Percentiles rank a stretch among this genome's conserved stretches.
Evolutionary conservation across 2,888 invertebrate genomes (phyloP).

Genomic region (Himalopsyche anomala): DNA sequence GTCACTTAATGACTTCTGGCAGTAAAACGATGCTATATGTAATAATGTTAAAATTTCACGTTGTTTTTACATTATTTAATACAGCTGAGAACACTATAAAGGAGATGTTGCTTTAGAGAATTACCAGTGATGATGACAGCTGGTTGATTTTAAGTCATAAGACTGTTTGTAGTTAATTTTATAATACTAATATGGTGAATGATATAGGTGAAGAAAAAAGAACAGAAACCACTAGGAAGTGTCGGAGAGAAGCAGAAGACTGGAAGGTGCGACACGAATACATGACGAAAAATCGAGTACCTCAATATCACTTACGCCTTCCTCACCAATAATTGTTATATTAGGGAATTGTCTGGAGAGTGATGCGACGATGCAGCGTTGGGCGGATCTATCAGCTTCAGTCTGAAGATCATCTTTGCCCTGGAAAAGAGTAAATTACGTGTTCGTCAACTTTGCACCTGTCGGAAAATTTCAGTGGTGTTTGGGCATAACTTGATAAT

Average conservation of each 20-base stretch:
- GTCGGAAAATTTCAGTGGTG: background rate
- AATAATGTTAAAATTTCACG: no score
- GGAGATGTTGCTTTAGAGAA: no score
- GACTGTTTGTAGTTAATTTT: no score
- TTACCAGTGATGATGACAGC: no score
- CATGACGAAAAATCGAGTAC: conserved; percentile 68
- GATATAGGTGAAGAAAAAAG: background rate
- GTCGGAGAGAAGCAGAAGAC: conserved; percentile 13
- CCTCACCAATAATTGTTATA: conserved; percentile 93
- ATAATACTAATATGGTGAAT: background rate
- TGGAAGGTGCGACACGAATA: conserved; percentile 15
- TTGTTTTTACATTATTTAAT: no score
- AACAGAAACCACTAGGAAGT: background rate
- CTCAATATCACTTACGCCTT: conserved; percentile 83
- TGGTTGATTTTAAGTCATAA: no score
- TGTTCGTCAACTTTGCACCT: background rate
- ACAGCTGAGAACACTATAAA: no score
- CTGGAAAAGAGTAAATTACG: conserved; percentile 70
- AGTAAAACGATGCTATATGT: no score
- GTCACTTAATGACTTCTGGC: no score
- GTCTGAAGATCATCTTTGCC: conserved; percentile 97
- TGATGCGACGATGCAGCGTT: conserved; percentile 94
- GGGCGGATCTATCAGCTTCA: conserved; percentile 97
- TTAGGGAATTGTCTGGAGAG: conserved; percentile 89
- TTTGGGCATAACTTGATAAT: no score